Evolutionary conservation across 2,113 vertebrate species (phyloP).

Genomic region (Panurus biarmicus): DNA sequence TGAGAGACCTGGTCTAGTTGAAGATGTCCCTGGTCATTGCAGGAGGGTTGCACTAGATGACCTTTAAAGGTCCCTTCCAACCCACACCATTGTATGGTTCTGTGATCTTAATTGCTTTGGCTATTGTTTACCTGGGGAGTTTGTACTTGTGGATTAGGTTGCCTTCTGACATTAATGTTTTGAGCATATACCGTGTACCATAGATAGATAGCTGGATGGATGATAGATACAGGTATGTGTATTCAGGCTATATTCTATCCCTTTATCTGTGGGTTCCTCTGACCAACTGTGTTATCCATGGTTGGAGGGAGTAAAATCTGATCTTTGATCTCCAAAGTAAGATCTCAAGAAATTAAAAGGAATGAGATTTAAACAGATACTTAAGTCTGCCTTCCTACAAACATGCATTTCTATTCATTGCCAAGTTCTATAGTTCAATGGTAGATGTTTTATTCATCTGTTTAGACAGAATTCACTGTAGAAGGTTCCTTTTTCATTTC

Average conservation of each 20-base stretch:
- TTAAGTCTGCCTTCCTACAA: neutral
- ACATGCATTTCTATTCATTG: neutral
- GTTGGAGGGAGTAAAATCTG: neutral
- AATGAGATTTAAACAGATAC: neutral
- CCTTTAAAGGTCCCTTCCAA: neutral
- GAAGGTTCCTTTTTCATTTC: neutral
- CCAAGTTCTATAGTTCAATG: neutral
- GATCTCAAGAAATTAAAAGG: neutral
- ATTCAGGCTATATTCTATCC: neutral
- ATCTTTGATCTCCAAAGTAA: neutral
- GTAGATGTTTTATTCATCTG: neutral
- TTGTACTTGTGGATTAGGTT: neutral
- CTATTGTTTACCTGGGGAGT: neutral
- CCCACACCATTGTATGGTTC: neutral
- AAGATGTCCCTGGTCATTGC: neutral
- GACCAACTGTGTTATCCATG: accelerated
- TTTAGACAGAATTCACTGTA: neutral
- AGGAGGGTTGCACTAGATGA: neutral
- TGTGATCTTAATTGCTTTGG: neutral
- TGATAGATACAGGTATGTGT: too few relatives aligned
- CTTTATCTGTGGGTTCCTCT: neutral
- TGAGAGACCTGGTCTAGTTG: neutral
- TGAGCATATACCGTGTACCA: neutral
- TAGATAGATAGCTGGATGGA: neutral
- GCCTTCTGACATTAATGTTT: neutral